Evolutionary conservation across 2,113 vertebrate species (phyloP).

Genomic region (Mesocricetus auratus): DNA sequence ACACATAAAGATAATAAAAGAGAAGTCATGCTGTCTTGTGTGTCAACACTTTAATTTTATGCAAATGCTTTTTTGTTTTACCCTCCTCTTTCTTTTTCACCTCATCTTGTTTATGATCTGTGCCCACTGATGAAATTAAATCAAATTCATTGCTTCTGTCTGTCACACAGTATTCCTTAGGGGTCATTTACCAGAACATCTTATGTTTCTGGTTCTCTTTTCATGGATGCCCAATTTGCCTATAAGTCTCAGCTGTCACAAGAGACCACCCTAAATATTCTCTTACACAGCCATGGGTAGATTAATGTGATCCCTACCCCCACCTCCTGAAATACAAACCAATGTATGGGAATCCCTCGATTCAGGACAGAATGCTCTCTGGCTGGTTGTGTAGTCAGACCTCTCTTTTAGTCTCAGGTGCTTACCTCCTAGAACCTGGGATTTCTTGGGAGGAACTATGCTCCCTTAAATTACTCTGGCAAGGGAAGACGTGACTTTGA

Average conservation of each 20-base stretch:
- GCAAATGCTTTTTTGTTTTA: background rate
- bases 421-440: background rate
- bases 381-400: background rate
- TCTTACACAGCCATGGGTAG: background rate
- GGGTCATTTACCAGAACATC: background rate
- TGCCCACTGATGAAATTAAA: conserved; percentile 28
- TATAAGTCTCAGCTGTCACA: background rate
- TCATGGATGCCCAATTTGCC: background rate
- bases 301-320: background rate
- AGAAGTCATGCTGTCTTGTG: background rate
- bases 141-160: conserved; percentile 4
- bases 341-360: background rate
- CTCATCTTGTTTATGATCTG: background rate
- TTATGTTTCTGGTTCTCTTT: background rate
- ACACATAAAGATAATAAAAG: background rate
- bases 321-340: background rate
- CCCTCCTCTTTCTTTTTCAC: background rate
- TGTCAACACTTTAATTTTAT: background rate
- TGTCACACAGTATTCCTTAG: background rate
- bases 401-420: background rate
- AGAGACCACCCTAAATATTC: background rate
- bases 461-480: background rate
- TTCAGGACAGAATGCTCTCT: background rate
- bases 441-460: background rate
- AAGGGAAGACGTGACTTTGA: background rate